Percentiles rank a stretch among this genome's conserved stretches.
Evolutionary conservation across 2,113 vertebrate genomes (phyloP).

Genomic region (Thalassoma bifasciatum): DNA sequence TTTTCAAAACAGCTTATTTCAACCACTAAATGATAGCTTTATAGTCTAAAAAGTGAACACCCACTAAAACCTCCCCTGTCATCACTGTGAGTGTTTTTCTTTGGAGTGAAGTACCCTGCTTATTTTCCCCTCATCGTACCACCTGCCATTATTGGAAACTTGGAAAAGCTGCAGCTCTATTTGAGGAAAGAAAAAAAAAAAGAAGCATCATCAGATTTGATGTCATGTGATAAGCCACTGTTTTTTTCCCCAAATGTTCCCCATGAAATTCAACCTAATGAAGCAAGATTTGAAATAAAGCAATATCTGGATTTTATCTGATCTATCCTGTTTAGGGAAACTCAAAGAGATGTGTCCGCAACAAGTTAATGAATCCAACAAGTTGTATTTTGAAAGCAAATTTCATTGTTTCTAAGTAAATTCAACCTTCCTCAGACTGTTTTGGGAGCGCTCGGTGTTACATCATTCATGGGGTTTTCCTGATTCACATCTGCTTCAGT

Average conservation of each 20-base stretch:
- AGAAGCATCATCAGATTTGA: not conserved
- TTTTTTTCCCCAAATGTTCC: not conserved
- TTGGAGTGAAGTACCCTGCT: not conserved
- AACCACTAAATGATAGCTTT: not conserved
- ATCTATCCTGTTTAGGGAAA: too few relatives aligned
- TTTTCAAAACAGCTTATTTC: not conserved
- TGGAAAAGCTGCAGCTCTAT: not conserved
- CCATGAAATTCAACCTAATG: not conserved
- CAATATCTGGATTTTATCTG: too few relatives aligned
- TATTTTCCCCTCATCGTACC: not conserved
- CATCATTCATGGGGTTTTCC: conserved; percentile 46
- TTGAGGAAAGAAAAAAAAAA: not conserved
- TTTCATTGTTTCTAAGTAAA: not conserved
- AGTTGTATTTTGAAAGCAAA: not conserved
- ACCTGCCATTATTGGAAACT: not conserved
- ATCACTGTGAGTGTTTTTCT: not conserved
- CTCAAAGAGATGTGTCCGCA: not conserved
- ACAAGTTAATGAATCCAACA: not conserved
- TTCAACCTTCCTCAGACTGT: not conserved
- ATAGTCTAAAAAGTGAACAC: not conserved
- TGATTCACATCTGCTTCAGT: conserved; percentile 44
- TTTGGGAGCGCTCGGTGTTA: conserved; percentile 13
- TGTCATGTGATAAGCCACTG: not conserved
- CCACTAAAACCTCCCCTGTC: not conserved
- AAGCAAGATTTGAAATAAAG: not conserved